Percentiles rank a stretch among this genome's conserved stretches.
phyloP scores from a whole-genome alignment of 2,113 vertebrate species.

The Piaya cayana region DNA sequence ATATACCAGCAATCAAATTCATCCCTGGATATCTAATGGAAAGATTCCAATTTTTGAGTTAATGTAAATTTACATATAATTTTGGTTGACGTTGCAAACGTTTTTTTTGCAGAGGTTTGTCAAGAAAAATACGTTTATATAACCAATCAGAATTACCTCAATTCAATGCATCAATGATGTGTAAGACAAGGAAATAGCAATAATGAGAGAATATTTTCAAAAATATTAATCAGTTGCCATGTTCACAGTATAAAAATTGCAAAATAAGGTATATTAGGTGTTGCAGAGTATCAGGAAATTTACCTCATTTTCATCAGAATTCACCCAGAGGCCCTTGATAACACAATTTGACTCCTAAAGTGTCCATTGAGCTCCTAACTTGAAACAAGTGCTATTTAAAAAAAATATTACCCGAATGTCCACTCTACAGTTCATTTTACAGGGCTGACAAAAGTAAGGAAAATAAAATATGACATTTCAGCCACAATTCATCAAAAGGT shows the following conservation, averaged over 20 bases:
- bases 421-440: background rate
- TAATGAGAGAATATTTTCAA: background rate
- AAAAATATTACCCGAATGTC: background rate
- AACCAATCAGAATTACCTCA: background rate
- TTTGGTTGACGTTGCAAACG: background rate
- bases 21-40: background rate
- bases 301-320: background rate
- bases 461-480: constrained; percentile 8
- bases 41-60: background rate
- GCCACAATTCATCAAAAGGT: background rate
- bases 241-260: background rate
- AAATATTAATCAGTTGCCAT: background rate
- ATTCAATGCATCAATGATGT: background rate
- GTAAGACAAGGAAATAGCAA: background rate
- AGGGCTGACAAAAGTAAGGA: background rate
- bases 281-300: background rate
- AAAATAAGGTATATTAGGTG: background rate
- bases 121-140: background rate
- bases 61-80: background rate
- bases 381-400: background rate
- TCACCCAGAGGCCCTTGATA: background rate
- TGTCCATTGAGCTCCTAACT: background rate
- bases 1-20: background rate
- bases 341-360: background rate
- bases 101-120: background rate